Base-by-base conservation (phyloP, 2,797 vertebrate genomes). In the Esox masquinongy region DNA sequence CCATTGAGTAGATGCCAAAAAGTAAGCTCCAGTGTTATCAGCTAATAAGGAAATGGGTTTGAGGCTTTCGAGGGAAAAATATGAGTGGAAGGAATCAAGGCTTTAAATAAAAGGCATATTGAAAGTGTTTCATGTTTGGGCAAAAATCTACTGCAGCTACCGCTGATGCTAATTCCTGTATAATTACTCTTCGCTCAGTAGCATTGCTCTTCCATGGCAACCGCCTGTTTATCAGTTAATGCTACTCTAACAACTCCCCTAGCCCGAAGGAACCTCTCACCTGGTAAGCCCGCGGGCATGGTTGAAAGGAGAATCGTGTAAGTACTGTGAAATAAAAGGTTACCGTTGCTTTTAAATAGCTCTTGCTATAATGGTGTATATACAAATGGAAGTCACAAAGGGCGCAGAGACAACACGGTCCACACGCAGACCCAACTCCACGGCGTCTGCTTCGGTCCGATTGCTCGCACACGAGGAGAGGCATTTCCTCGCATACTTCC, bases 131-230 rank as follows among this genome's bases (percentile, higher is more conserved):
- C 70, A 59, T 76, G 70, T 71, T 36, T 36, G 68, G 50, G 16
- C 0, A 61, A 53, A 67, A 29, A 53, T 47, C 43, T 12, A 77
- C 70, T 47, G 39, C 72, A 56, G 53, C 53, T 56, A 26, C 5
- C 72, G 49, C 63, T 76, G 68, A 74, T 74, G 68, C 39, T 76
- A 67, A 83, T 75, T 74, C 22, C 63, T 56, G 64, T 56, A 81
- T 73, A 49, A 77, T 64, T 66, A 56, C n/a, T 56, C 53, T 22
- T 67, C 16, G 17, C 76, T 76, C 73, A 43, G 43, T 51, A 43
- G 16, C 22, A 9, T 17, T 22, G 3, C 51, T 49, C 0, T 67
- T 36, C 78, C 51, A 76, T 49, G 78, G 64, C 61, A 68, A 72
- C 68, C 50, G 64, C 47, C 59, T 76, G 53, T 71, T 70, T 49